Evolutionary conservation across 1,140 invertebrate species (phyloP), one percentile per base, ranked within the genome.

Genomic region (Lepidotrigona ventralis): DNA sequence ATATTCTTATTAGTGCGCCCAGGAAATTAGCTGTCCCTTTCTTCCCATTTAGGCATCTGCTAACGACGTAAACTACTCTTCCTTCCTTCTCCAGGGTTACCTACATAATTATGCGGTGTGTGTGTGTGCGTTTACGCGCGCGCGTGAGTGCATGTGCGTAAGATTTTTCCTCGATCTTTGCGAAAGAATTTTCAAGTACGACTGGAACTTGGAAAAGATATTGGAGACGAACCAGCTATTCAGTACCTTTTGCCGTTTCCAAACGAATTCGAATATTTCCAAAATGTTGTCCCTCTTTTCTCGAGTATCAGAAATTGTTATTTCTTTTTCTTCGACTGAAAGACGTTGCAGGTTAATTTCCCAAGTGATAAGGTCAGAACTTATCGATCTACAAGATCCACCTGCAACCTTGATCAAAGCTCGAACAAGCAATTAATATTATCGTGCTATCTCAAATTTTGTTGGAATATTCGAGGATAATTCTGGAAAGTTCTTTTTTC

Each of bases 1-100:
- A 85, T 81, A 76, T 85, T 73, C 53, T 69, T 73, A 68, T 85
- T 86, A 68, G n/a, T 51, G 15, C 23, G 26, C 15, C 51, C 26
- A 19, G 58, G 63, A 63, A 60, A 82, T 81, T 81, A 51, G 51
- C 54, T 26, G n/a, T 9, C 39, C 11, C 12, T 2, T 79, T 74
- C 60, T n/a, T n/a, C n/a, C n/a, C n/a, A 68, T 72, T 72, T 72
- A 72, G 8, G n/a, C 6, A 46, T 6, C 21, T 51, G 21, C 33
- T 23, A 46, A 12, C 12, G 46, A 29, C 69, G 46, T 8, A 72
- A 3, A 54, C n/a, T n/a, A n/a, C n/a, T n/a, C n/a, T n/a, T n/a
- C n/a, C n/a, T 26, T 53, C n/a, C 46, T 53, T 26, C 11, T 53
- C 11, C n/a, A 5, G n/a, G n/a, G n/a, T n/a, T 17, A 33, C 1